Percentiles rank a stretch among this genome's conserved stretches.
These are phyloP conservation scores for Augiades crinisus DNA, from an alignment of 2,888 invertebrate species.

Conservation along the genomic window DNA sequence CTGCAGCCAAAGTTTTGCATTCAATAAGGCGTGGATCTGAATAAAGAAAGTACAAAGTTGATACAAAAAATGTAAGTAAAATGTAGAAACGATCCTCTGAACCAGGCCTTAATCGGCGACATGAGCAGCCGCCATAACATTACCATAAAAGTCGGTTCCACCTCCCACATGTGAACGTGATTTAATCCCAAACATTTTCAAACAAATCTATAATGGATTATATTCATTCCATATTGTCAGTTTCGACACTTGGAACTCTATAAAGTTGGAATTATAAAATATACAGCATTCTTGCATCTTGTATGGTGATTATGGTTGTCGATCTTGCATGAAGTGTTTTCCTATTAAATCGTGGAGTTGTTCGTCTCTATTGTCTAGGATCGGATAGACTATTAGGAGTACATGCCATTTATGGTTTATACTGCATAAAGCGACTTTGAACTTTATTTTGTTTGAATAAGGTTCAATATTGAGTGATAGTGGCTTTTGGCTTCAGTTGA, in stretches of 20 bases:
- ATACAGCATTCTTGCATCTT: conserved; percentile 47
- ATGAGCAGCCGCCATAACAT: conserved; percentile 39
- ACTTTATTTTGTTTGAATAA: neutral
- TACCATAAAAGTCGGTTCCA: conserved; percentile 59
- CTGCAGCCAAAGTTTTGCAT: too few species aligned
- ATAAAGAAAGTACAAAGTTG: too few species aligned
- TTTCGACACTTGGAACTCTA: conserved; percentile 45
- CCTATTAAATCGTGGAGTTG: neutral
- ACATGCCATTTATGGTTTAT: too few species aligned
- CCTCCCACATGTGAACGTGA: conserved; percentile 55
- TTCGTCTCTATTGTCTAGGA: neutral
- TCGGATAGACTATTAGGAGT: neutral
- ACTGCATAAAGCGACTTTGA: neutral
- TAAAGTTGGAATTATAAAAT: conserved; percentile 46
- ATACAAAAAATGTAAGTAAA: neutral
- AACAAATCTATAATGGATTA: conserved; percentile 25
- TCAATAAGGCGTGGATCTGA: too few species aligned
- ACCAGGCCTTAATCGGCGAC: conserved; percentile 6
- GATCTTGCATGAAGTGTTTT: conserved; percentile 11
- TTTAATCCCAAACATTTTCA: conserved; percentile 60
- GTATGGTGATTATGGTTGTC: conserved; percentile 41
- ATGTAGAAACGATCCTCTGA: neutral
- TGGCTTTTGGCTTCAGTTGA: neutral
- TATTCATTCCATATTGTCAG: conserved; percentile 36
- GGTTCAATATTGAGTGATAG: neutral